Conservation (phyloP, 2,113 vertebrate genomes). For the Cyanistes caeruleus region DNA sequence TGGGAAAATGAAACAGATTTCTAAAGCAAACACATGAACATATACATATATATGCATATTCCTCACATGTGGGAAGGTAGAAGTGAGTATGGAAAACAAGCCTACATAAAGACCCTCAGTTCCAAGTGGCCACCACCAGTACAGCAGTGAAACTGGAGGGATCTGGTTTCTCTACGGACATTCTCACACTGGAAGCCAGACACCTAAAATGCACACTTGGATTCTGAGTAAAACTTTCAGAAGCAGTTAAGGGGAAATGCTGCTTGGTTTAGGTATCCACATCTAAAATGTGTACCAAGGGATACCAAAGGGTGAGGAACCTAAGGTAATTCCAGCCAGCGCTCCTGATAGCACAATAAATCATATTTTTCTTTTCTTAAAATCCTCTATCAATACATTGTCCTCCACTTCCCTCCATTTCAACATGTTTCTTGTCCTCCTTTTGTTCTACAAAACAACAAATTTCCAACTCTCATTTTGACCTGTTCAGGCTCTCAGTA, state of each 20-base stretch:
- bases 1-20: slow-evolving; percentile 46
- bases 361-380: not conserved
- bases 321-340: not conserved
- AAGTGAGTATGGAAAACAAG: not conserved
- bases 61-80: not conserved
- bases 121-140: not conserved
- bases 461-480: not conserved
- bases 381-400: not conserved
- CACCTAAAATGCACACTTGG: not conserved
- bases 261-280: not conserved
- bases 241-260: not conserved
- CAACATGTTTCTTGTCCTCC: slow-evolving; percentile 57
- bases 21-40: slow-evolving; percentile 33
- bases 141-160: not conserved
- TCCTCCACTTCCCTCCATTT: not conserved
- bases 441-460: not conserved
- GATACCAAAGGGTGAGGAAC: not conserved
- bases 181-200: not conserved
- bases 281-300: not conserved
- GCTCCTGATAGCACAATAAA: not conserved
- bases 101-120: not conserved
- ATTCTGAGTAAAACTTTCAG: not conserved
- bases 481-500: not conserved
- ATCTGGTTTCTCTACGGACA: not conserved
- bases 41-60: not conserved